A percentile compares a stretch with the other conserved stretches of the same genome.
These are phyloP conservation scores for Rutilus rutilus DNA, from an alignment of 2,113 vertebrate species.

Conservation along the genomic window DNA sequence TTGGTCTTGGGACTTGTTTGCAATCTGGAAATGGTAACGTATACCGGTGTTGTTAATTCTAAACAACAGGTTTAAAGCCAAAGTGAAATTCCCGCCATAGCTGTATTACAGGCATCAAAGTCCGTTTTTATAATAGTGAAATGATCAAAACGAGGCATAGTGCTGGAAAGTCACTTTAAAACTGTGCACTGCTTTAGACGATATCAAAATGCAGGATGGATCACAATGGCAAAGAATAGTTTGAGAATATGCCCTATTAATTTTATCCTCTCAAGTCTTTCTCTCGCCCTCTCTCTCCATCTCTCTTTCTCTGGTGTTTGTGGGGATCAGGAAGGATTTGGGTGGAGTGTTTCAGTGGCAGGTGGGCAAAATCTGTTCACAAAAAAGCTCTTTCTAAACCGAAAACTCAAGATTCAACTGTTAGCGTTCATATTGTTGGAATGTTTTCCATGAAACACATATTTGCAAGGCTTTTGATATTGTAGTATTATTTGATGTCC, in stretches of 20 bases:
- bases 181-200: not conserved
- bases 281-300: not conserved
- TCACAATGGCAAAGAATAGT: slow-evolving; percentile 11
- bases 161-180: slow-evolving; percentile 5
- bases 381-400: slow-evolving; percentile 2
- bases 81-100: not conserved
- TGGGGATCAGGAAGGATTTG: slow-evolving; percentile 32
- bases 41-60: not conserved
- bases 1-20: not conserved
- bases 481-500: slow-evolving; percentile 5
- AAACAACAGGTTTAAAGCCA: slow-evolving; percentile 13
- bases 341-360: slow-evolving; percentile 29
- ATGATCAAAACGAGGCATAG: not conserved
- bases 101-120: slow-evolving; percentile 1
- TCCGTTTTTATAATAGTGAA: not conserved
- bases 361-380: slow-evolving; percentile 30
- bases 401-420: not conserved
- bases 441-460: not conserved
- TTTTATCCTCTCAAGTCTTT: slow-evolving; percentile 20
- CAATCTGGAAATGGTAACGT: not conserved
- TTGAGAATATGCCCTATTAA: slow-evolving; percentile 19
- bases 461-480: slow-evolving; percentile 13
- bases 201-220: not conserved
- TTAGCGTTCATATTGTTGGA: not conserved
- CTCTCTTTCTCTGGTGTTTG: slow-evolving; percentile 6